Evolutionary conservation across 2,888 invertebrate genomes (phyloP).

Genomic region (Eupelmus urozonus): DNA sequence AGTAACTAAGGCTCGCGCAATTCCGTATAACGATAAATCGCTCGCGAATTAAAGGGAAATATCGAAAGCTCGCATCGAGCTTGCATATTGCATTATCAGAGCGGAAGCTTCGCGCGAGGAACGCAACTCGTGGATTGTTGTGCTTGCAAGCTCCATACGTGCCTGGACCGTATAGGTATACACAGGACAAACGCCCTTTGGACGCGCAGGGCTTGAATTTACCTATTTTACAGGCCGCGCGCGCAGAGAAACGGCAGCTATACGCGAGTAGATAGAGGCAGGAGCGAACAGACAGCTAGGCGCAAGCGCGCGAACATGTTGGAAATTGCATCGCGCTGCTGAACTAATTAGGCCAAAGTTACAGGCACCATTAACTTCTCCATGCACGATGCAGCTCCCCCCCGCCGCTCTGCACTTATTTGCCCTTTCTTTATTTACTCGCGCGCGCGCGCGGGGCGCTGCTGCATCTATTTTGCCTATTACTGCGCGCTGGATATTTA

Average conservation of each 20-base stretch:
- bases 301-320: not conserved
- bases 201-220: not conserved
- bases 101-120: not conserved
- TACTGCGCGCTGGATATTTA: not conserved
- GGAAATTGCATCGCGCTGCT: constrained; percentile 34
- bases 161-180: not conserved
- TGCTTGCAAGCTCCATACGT: too few species aligned
- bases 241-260: not conserved
- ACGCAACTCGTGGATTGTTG: constrained; percentile 6
- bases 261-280: not conserved
- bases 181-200: constrained; percentile 6
- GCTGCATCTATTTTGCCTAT: not conserved
- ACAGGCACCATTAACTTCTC: constrained; percentile 37
- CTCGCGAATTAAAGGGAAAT: constrained; percentile 31
- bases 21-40: constrained; percentile 16
- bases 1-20: not conserved
- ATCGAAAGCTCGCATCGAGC: not conserved
- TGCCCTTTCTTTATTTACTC: not conserved
- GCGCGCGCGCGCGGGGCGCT: too few species aligned
- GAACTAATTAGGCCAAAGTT: constrained; percentile 46
- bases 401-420: not conserved
- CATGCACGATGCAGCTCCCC: not conserved
- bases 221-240: constrained; percentile 8
- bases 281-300: not conserved
- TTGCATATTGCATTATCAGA: constrained; percentile 30